Conservation (phyloP, 2,113 vertebrate genomes). For the Perca flavescens region DNA sequence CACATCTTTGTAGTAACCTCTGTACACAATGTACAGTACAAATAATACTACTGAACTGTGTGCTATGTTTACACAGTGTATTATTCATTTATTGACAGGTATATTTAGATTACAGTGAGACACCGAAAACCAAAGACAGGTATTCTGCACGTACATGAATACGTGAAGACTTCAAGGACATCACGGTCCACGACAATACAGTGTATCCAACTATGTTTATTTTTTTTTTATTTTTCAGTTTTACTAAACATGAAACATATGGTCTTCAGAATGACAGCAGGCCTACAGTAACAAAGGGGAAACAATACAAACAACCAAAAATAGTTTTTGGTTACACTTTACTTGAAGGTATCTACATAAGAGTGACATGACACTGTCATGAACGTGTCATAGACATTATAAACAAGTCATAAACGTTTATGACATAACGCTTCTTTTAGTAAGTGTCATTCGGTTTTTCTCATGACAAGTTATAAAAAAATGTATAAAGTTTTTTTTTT, state of each 20-base stretch:
- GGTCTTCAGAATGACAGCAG: neutral
- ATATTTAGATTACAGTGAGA: constrained; percentile 9
- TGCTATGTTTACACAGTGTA: neutral
- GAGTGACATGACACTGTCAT: too few species aligned
- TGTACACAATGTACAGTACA: neutral
- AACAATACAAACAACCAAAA: neutral
- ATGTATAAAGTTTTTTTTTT: too few species aligned
- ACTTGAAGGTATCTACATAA: too few species aligned
- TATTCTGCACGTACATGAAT: neutral
- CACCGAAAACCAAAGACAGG: neutral
- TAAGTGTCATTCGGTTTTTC: too few species aligned
- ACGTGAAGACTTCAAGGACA: neutral
- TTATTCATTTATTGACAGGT: neutral
- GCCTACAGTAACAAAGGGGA: neutral
- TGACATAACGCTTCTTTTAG: too few species aligned
- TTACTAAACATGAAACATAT: neutral
- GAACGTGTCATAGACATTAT: too few species aligned
- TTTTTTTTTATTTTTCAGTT: neutral
- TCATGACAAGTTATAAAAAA: too few species aligned
- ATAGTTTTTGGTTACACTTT: too few species aligned
- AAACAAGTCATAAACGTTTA: too few species aligned
- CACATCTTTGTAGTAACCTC: neutral
- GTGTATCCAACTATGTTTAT: neutral
- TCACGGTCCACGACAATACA: constrained; percentile 16
- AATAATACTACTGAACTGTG: neutral